Conservation (phyloP, 2,113 vertebrate species). For the Anhinga anhinga region DNA sequence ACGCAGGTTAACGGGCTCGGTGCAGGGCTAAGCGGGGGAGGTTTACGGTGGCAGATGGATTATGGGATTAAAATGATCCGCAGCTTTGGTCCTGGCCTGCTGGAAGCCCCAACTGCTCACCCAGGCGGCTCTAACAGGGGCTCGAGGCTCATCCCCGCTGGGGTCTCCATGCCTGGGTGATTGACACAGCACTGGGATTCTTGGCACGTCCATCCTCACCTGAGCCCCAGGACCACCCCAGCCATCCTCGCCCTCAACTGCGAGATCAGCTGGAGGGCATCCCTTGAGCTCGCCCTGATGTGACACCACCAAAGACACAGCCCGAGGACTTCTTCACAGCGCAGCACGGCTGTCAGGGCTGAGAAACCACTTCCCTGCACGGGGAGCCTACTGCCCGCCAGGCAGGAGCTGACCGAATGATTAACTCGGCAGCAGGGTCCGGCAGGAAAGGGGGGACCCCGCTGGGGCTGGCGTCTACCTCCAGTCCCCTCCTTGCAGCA, state of each 20-base stretch:
- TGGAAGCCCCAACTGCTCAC: neutral
- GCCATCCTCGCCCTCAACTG: neutral
- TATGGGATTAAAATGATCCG: accelerated
- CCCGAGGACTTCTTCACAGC: neutral
- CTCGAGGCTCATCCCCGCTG: neutral
- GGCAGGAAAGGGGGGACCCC: neutral
- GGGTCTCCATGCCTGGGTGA: neutral
- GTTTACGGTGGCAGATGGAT: accelerated
- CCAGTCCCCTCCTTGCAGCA: neutral
- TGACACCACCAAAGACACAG: neutral
- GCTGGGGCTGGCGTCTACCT: neutral
- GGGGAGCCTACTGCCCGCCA: neutral
- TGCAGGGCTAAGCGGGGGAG: neutral
- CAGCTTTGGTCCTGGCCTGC: neutral
- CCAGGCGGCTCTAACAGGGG: accelerated
- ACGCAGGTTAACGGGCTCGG: neutral
- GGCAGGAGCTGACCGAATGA: neutral
- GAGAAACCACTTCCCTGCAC: neutral
- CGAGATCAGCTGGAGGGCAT: neutral
- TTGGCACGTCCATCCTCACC: neutral
- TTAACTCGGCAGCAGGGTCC: neutral
- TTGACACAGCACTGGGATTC: neutral
- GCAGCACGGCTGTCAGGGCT: neutral
- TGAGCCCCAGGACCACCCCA: neutral
- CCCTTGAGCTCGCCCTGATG: neutral